A percentile compares a stretch with the other conserved stretches of the same genome.
Conservation (phyloP, 2,797 vertebrate species). For the Mus caroli region DNA sequence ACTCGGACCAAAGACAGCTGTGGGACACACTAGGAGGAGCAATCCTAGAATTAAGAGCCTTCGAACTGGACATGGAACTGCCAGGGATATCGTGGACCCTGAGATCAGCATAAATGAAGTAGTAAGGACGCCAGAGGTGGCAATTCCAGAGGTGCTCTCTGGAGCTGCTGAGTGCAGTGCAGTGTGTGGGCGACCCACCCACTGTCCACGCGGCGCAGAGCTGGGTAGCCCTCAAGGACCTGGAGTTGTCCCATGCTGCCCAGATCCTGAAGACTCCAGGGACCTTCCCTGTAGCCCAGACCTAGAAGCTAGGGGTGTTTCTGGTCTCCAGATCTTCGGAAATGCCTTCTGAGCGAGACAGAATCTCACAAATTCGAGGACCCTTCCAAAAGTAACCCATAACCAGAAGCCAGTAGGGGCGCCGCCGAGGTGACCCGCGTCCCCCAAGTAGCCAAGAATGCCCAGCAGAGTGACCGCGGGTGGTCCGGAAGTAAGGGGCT, state of each 20-base stretch:
- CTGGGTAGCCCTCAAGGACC: neutral
- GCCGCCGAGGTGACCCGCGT: neutral
- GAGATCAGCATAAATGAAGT: neutral
- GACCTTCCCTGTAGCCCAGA: neutral
- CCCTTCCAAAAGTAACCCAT: slow-evolving; percentile 6
- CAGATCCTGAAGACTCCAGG: neutral
- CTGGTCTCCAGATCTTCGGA: neutral
- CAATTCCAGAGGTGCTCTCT: neutral
- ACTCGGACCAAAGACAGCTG: too few relatives aligned
- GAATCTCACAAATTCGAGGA: neutral
- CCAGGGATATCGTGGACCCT: neutral
- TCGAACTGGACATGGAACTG: neutral
- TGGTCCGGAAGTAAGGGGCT: neutral
- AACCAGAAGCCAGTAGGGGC: slow-evolving; percentile 25
- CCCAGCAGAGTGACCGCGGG: neutral
- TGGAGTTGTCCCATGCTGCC: neutral
- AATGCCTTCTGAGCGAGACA: neutral
- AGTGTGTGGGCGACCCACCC: neutral
- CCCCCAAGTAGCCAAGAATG: neutral
- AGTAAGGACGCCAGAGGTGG: neutral
- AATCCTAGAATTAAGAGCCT: neutral
- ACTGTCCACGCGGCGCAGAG: neutral
- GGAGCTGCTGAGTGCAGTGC: neutral
- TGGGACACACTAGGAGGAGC: neutral
- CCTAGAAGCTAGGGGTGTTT: neutral